Evolutionary conservation across 1,140 invertebrate genomes (phyloP).

Genomic region (Drosophila kikkawai): DNA sequence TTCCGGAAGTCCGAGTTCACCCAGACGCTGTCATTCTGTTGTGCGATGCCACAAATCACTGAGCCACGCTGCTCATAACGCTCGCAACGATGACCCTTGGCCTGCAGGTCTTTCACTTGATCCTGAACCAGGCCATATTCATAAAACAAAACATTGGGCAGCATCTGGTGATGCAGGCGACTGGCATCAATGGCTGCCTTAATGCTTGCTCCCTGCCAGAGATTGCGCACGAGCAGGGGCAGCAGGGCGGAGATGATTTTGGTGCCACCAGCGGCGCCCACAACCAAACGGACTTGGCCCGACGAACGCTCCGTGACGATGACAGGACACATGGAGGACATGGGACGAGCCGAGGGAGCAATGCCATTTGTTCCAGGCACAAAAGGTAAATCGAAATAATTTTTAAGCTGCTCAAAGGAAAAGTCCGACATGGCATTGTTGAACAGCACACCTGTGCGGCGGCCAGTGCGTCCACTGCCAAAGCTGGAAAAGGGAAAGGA

Average conservation of each 20-base stretch:
- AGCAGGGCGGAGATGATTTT: slow-evolving; percentile 94
- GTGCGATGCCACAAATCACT: slow-evolving; percentile 89
- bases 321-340: slow-evolving; percentile 96
- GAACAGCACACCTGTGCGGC: slow-evolving; percentile 94
- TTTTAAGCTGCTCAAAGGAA: slow-evolving; percentile 91
- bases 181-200: slow-evolving; percentile 93
- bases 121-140: slow-evolving; percentile 88
- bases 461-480: slow-evolving; percentile 73
- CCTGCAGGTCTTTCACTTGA: slow-evolving; percentile 88
- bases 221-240: slow-evolving; percentile 89
- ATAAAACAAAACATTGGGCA: slow-evolving; percentile 93
- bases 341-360: slow-evolving; percentile 91
- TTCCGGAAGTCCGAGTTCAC: slow-evolving; percentile 94
- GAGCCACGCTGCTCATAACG: slow-evolving; percentile 89
- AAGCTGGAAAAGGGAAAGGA: slow-evolving; percentile 49
- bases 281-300: slow-evolving; percentile 91
- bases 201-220: slow-evolving; percentile 91
- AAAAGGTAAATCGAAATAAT: slow-evolving; percentile 91
- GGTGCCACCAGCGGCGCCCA: slow-evolving; percentile 97
- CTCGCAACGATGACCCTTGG: slow-evolving; percentile 89
- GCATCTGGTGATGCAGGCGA: slow-evolving; percentile 96
- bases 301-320: slow-evolving; percentile 91
- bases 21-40: slow-evolving; percentile 87
- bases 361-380: slow-evolving; percentile 92
- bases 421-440: slow-evolving; percentile 99